Percentiles rank a stretch among this genome's conserved stretches.
Conservation (phyloP, 2,888 invertebrate genomes). For the Eumacrocentrus americanus region DNA sequence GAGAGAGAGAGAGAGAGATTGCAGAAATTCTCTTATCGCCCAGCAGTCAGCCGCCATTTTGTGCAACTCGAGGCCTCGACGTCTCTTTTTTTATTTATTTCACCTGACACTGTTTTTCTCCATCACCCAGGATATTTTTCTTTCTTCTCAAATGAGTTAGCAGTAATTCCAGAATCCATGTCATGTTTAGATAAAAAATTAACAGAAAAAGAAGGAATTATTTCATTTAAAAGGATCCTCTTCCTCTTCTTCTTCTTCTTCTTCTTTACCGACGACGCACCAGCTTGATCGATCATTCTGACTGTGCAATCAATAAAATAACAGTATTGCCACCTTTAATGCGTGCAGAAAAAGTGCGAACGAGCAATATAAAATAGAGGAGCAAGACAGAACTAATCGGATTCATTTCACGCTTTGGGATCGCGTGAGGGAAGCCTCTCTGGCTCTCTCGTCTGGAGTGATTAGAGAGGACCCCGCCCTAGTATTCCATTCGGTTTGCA, state of each 20-base stretch:
- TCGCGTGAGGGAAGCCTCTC: neutral
- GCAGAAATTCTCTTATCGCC: slow-evolving; percentile 12
- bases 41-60: slow-evolving; percentile 24
- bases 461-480: slow-evolving; percentile 20
- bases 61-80: slow-evolving; percentile 20
- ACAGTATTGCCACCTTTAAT: neutral
- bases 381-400: neutral
- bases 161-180: neutral
- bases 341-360: neutral
- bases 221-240: slow-evolving; percentile 4
- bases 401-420: slow-evolving; percentile 6
- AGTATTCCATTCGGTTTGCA: too few relatives aligned
- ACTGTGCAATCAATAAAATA: neutral
- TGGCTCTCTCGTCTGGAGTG: too few relatives aligned
- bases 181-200: neutral
- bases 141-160: slow-evolving; percentile 4
- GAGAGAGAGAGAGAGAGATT: neutral
- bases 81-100: neutral
- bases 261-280: slow-evolving; percentile 3
- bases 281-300: too few relatives aligned
- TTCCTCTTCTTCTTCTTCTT: neutral
- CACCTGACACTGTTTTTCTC: slow-evolving; percentile 15
- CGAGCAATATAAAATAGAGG: neutral
- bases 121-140: slow-evolving; percentile 8
- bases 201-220: neutral